phyloP scores from a whole-genome alignment of 1,140 invertebrate genomes.

The Meteorus sp. region DNA sequence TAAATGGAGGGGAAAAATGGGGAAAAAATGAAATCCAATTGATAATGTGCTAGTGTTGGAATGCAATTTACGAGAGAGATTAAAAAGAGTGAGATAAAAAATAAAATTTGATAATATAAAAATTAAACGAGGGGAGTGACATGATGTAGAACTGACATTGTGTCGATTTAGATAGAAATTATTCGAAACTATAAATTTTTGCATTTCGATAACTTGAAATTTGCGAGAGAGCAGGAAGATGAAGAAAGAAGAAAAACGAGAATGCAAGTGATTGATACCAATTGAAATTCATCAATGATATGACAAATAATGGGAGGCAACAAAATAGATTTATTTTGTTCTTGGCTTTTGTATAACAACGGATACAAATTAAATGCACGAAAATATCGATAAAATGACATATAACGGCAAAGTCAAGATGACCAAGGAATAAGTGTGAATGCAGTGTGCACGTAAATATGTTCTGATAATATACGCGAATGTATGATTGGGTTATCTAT shows the following conservation, averaged over 20 bases:
- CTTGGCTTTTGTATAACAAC: too few relatives aligned
- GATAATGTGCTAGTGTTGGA: conserved; percentile 17
- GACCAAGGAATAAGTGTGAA: conserved; percentile 14
- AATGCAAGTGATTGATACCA: too few relatives aligned
- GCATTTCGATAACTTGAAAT: not conserved
- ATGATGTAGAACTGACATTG: not conserved
- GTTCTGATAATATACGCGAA: too few relatives aligned
- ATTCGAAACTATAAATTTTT: conserved; percentile 10
- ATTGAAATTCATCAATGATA: not conserved
- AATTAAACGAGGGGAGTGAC: conserved; percentile 21
- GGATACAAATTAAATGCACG: too few relatives aligned
- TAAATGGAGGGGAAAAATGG: conserved; percentile 18
- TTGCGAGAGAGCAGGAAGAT: too few relatives aligned
- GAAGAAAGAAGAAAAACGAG: too few relatives aligned
- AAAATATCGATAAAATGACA: not conserved
- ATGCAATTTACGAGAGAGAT: conserved; percentile 27
- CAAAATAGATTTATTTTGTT: not conserved
- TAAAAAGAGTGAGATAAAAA: conserved; percentile 28
- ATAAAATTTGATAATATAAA: conserved; percentile 17
- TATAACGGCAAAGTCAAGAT: not conserved
- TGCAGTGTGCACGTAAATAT: too few relatives aligned
- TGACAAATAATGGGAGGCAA: not conserved
- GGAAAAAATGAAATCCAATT: conserved; percentile 7
- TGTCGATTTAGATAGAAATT: conserved; percentile 16
- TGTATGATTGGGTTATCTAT: not conserved